Base-by-base conservation (phyloP, 2,113 vertebrate species). In the Nipponia nippon region DNA sequence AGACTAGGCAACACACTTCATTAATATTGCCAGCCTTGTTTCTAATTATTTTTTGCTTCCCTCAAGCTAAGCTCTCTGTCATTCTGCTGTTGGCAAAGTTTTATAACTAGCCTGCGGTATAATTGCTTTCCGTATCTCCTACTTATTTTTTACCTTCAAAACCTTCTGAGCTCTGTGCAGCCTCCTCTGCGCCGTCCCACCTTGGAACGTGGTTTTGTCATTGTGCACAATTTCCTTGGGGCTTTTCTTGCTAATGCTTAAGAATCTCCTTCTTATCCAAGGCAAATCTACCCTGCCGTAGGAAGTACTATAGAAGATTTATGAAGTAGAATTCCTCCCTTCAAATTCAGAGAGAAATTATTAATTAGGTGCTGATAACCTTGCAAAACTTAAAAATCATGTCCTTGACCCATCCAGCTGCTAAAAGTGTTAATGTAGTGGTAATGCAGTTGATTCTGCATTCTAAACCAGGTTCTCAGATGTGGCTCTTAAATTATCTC, bases 11-110 rank as follows among this genome's bases (percentile, higher is more conserved):
- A 58, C 46, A 44, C 1, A 4, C 56, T 25, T 87, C 40, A 47
- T 83, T 83, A 78, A 92, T 87, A 83, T 92, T 53, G 47, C 93
- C 93, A 83, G 67, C 56, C 87, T 97, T 93, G 70, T 95, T 97
- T 96, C 97, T 78, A 29, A 44, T 70, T 90, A 70, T 85, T 96
- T 91, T 83, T 83, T 69, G 23, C 40, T 95, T 19, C 36, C 52
- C 40, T 94, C 22, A 30, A 86, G 66, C 73, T 79, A 76, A 94
- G 56, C 46, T 76, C 34, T 70, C 63, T 93, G 69, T 71, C 52
- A 26, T 94, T 90, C 78, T 85, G 49, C 84, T 94, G 38, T 61
- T 85, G 89, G 95, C 87, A 44, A 83, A 75, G 47, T 84, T 84
- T 85, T 94, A 40, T 76, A 77, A 83, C 58, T 10, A 83, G 44